phyloP scores from a whole-genome alignment of 2,113 vertebrate species.

The Sphyrna mokarran region DNA sequence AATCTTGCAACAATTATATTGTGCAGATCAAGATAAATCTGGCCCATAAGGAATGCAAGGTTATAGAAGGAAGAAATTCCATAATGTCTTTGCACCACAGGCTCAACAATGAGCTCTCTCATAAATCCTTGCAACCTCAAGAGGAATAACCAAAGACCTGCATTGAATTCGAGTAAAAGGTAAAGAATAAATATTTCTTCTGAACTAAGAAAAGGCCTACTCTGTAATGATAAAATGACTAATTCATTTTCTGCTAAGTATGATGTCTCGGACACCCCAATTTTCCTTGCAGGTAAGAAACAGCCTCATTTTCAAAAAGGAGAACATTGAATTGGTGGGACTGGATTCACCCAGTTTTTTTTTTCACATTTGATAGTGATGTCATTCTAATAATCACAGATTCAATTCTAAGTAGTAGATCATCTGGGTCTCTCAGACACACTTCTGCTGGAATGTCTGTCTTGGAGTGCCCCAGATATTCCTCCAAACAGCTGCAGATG shows the following conservation, averaged over 20 bases:
- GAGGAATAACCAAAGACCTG: no score
- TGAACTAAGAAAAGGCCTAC: background rate
- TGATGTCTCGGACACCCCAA: background rate
- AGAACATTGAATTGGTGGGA: background rate
- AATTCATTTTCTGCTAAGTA: background rate
- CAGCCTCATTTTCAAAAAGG: background rate
- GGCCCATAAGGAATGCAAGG: background rate
- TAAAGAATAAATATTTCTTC: background rate
- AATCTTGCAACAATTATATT: background rate
- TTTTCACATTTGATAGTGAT: background rate
- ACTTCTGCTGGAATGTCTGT: background rate
- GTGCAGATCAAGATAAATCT: background rate
- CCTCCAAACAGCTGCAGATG: background rate
- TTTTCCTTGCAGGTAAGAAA: background rate
- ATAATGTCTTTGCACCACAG: background rate
- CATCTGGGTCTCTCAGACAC: background rate
- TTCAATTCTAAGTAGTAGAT: background rate
- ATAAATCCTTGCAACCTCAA: background rate
- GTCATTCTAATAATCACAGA: background rate
- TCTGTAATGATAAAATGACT: background rate
- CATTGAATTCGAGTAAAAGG: background rate
- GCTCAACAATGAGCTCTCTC: background rate
- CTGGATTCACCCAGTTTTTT: background rate
- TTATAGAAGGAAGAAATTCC: background rate
- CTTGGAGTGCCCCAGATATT: no score